A percentile compares a stretch with the other conserved stretches of the same genome.
Evolutionary conservation across 2,888 invertebrate species (phyloP).

Genomic region (Machimus rusticus): DNA sequence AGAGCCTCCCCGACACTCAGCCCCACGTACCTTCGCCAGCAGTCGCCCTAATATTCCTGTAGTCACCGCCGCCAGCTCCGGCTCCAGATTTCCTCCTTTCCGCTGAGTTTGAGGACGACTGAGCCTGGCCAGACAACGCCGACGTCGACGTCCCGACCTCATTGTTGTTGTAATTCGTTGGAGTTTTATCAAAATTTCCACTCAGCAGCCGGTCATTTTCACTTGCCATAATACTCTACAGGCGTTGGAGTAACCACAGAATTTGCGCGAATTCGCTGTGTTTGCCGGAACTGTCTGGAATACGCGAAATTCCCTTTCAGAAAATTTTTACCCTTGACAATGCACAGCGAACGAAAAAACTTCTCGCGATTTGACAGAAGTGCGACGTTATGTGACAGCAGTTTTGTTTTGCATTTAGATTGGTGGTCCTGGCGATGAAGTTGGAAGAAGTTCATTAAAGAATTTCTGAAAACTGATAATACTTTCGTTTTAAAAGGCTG

Average conservation of each 20-base stretch:
- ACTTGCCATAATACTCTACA: slow-evolving; percentile 41
- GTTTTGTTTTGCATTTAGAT: not conserved
- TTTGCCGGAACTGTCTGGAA: not conserved
- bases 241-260: not conserved
- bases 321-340: not conserved
- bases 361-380: slow-evolving; percentile 1
- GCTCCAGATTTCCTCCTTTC: not conserved
- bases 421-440: not conserved
- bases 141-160: slow-evolving; percentile 10
- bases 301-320: not conserved
- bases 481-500: not conserved
- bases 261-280: not conserved
- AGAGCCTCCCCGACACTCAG: not conserved
- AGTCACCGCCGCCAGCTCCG: not conserved
- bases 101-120: not conserved
- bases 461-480: not conserved
- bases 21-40: not conserved
- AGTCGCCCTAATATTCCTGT: slow-evolving; percentile 23
- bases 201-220: slow-evolving; percentile 32
- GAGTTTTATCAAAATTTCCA: slow-evolving; percentile 34
- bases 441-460: not conserved
- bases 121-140: not conserved
- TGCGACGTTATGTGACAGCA: slow-evolving; percentile 24
- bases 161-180: slow-evolving; percentile 40
- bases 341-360: not conserved